phyloP scores from a whole-genome alignment of 2,888 invertebrate species.

The Sesia bembeciformis region DNA sequence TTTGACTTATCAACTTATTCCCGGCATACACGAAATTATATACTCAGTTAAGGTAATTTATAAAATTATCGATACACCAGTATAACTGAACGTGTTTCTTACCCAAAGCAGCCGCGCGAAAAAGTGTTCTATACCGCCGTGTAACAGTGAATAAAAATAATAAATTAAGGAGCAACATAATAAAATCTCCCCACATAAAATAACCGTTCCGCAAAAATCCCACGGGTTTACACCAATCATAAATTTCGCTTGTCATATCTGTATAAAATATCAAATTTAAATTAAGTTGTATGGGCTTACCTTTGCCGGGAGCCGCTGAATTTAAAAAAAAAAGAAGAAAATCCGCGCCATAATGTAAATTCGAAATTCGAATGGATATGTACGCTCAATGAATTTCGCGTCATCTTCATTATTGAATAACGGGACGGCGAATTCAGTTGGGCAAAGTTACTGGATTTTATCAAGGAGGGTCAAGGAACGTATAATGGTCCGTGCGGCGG shows the following conservation, averaged over 20 bases:
- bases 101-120: no score
- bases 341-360: constrained; percentile 6
- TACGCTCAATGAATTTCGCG: constrained; percentile 32
- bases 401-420: constrained; percentile 35
- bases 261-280: constrained; percentile 36
- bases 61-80: no score
- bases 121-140: no score
- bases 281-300: constrained; percentile 31
- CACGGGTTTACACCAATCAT: no score
- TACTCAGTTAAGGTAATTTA: no score
- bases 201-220: no score
- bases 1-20: no score
- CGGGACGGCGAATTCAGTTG: constrained; percentile 30
- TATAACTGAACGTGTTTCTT: no score
- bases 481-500: constrained; percentile 13
- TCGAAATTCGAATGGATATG: constrained; percentile 1
- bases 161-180: no score
- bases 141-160: no score
- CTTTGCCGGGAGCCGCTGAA: constrained; percentile 20
- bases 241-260: constrained; percentile 13
- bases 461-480: constrained; percentile 30
- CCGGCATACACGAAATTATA: no score
- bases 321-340: constrained; percentile 7
- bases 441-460: constrained; percentile 13
- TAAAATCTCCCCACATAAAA: no score